Evolutionary conservation across 2,888 invertebrate species (phyloP).

Genomic region (Cryptus armator): DNA sequence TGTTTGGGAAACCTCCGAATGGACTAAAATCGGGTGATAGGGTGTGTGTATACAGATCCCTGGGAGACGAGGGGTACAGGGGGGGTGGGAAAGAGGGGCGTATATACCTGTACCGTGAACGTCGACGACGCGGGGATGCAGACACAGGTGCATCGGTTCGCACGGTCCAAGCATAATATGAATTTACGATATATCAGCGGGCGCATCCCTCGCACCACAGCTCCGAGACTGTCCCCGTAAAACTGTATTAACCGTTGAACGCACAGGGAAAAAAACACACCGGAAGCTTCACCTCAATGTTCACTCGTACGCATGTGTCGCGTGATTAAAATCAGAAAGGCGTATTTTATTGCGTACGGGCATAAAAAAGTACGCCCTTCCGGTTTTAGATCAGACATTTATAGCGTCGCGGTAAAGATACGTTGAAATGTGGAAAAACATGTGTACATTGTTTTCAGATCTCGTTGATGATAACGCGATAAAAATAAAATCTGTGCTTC

Average conservation of each 20-base stretch:
- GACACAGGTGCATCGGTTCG: conserved; percentile 70
- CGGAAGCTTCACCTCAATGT: conserved; percentile 57
- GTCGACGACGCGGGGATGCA: conserved; percentile 55
- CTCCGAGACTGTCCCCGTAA: conserved; percentile 69
- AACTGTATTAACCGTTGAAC: conserved; percentile 71
- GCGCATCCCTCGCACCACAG: conserved; percentile 54
- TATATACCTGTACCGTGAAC: conserved; percentile 56
- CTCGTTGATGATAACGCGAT: neutral
- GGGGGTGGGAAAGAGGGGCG: neutral
- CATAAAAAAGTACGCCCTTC: too few relatives aligned
- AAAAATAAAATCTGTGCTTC: conserved; percentile 13
- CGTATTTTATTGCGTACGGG: too few relatives aligned
- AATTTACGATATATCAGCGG: conserved; percentile 72
- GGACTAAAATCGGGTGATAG: conserved; percentile 37
- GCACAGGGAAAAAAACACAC: conserved; percentile 35
- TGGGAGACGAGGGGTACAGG: neutral
- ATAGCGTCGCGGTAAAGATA: neutral
- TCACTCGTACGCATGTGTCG: too few relatives aligned
- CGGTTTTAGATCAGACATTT: too few relatives aligned
- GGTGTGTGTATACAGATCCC: conserved; percentile 2
- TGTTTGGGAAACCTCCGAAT: conserved; percentile 32
- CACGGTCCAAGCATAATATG: conserved; percentile 67
- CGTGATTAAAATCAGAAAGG: too few relatives aligned
- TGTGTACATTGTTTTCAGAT: neutral
- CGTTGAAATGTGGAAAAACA: neutral